Percentiles rank a stretch among this genome's conserved stretches.
phyloP scores from a whole-genome alignment of 2,888 invertebrate species.

The Napeogenes sylphis region DNA sequence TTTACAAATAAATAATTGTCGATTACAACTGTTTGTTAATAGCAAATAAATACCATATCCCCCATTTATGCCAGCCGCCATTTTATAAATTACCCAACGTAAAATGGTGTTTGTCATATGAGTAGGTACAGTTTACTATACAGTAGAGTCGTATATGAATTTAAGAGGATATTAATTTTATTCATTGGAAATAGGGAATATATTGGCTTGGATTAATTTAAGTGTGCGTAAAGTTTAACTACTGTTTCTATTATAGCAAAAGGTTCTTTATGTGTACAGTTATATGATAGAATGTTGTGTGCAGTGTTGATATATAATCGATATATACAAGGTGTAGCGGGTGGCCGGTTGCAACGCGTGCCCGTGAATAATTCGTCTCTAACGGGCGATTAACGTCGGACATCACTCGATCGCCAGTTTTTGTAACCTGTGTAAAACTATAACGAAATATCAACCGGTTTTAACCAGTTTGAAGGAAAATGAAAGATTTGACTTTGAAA shows the following conservation, averaged over 20 bases:
- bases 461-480: background rate
- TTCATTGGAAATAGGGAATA: constrained; percentile 72
- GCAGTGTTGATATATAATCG: constrained; percentile 33
- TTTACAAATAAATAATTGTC: constrained; percentile 76
- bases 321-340: constrained; percentile 52
- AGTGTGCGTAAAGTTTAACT: constrained; percentile 46
- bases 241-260: constrained; percentile 16
- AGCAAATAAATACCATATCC: constrained; percentile 48
- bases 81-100: constrained; percentile 35
- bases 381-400: constrained; percentile 73
- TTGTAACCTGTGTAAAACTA: constrained; percentile 42
- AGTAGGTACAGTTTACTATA: too few relatives aligned
- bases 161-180: constrained; percentile 72
- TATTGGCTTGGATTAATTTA: constrained; percentile 74
- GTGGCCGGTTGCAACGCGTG: constrained; percentile 71
- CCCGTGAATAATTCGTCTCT: constrained; percentile 74
- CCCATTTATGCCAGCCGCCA: constrained; percentile 36
- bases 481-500: background rate
- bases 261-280: constrained; percentile 20
- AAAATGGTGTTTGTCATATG: constrained; percentile 31
- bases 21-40: constrained; percentile 69
- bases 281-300: constrained; percentile 22
- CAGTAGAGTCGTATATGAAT: constrained; percentile 39
- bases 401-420: constrained; percentile 55
- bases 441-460: constrained; percentile 8